Evolutionary conservation across 2,113 vertebrate species (phyloP), one percentile per base, ranked within the genome.

Genomic region (Enhydra lutris): DNA sequence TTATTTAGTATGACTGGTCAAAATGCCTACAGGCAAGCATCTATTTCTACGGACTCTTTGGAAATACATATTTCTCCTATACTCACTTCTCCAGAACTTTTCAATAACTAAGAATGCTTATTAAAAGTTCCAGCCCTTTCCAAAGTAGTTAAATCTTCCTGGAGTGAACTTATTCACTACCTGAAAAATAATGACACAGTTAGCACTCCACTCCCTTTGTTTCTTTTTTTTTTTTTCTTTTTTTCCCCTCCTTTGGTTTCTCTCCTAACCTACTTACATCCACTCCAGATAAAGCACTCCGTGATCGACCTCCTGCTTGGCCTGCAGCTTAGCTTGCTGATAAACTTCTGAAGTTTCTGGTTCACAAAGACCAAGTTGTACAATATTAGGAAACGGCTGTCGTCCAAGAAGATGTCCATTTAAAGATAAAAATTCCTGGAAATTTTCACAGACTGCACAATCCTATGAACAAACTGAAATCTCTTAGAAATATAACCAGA

Each of bases 391-490:
- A 97, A 99, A 99, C 0, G 99, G 99, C n/a, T 99, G 99, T 92
- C 99, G 99, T 96, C 99, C 99, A 97, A 99, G 98, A 61, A 99
- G 99, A 97, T 99, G 99, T 65, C 99, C 99, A 69, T 99, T 99
- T 97, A 99, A 99, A 96, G 99, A 99, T 95, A 99, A 98, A 98
- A 99, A 99, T 98, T 99, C 99, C 97, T 99, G 99, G 98, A 99
- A 99, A 96, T 99, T 99, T 98, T 99, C 99, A 94, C 99, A 98
- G 65, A 99, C 98, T 73, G 98, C 98, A 92, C 99, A 99, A 96
- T 99, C 99, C 99, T 99, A 97, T 55, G 84, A 94, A 98, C 61
- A 97, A 97, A 97, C 45, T 34, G 89, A 87, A 96, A 94, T 87
- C 87, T 93, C 85, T 97, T 69, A 95, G 93, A 71, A 96, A 92